A percentile compares a stretch with the other conserved stretches of the same genome.
Conservation (phyloP, 2,113 vertebrate species). For the Phylloscopus trochilus region DNA sequence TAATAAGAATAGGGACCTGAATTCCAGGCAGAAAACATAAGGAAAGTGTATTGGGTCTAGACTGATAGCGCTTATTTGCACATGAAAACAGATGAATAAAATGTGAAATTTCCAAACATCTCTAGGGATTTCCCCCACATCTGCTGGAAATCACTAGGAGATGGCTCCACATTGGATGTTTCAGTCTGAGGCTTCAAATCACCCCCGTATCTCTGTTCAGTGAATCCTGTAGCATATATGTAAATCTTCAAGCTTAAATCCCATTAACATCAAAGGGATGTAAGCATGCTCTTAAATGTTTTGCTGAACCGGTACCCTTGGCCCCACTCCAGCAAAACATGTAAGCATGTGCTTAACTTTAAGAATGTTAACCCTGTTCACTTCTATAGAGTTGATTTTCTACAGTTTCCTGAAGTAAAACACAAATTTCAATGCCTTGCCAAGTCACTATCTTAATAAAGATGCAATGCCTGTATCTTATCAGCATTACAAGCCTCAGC, state of each 20-base stretch:
- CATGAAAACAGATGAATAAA: neutral
- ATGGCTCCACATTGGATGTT: neutral
- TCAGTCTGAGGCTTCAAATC: neutral
- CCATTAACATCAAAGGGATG: slow-evolving; percentile 47
- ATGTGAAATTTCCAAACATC: neutral
- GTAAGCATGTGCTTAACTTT: slow-evolving; percentile 42
- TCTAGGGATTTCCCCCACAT: neutral
- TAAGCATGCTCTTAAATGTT: slow-evolving; percentile 37
- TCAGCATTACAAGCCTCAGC: slow-evolving; percentile 23
- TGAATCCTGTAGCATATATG: slow-evolving; percentile 13
- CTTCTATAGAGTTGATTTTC: slow-evolving; percentile 41
- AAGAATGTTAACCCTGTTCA: slow-evolving; percentile 51
- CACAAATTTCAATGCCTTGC: slow-evolving; percentile 42
- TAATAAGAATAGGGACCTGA: neutral
- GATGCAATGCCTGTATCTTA: slow-evolving; percentile 23
- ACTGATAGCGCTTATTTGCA: neutral
- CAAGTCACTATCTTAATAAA: slow-evolving; percentile 36
- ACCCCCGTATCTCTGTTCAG: neutral
- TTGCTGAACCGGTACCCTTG: slow-evolving; percentile 32
- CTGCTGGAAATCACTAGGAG: neutral
- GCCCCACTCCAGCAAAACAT: slow-evolving; percentile 34
- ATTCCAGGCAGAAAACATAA: neutral
- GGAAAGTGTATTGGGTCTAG: neutral
- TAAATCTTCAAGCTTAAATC: slow-evolving; percentile 55
- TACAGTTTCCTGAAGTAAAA: slow-evolving; percentile 39